Conservation (phyloP, 2,113 vertebrate genomes). For the Taxidea taxus region DNA sequence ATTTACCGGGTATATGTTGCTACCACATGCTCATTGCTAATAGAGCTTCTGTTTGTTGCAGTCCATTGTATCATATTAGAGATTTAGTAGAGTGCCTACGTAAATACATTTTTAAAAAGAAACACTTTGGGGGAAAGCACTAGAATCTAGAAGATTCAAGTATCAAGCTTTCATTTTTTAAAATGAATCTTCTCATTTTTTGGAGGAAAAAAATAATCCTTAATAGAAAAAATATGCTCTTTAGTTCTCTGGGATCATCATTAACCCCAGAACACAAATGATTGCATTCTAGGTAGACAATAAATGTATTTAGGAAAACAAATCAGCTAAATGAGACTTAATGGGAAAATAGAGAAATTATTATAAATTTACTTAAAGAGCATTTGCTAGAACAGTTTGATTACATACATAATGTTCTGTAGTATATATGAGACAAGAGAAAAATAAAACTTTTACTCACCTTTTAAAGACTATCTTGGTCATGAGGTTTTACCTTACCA, state of each 20-base stretch:
- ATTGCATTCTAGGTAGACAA: neutral
- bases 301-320: neutral
- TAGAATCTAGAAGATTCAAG: neutral
- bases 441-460: slow-evolving; percentile 22
- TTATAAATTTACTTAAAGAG: slow-evolving; percentile 3
- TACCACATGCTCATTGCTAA: neutral
- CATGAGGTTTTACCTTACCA: slow-evolving; percentile 3
- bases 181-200: neutral
- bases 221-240: neutral
- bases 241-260: neutral
- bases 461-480: slow-evolving; percentile 19
- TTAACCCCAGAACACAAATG: neutral
- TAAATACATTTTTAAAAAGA: neutral
- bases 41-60: neutral
- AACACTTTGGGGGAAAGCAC: neutral
- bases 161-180: neutral
- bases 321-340: neutral
- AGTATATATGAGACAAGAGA: neutral
- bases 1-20: neutral
- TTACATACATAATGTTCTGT: neutral
- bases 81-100: neutral
- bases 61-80: neutral
- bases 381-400: neutral
- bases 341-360: neutral
- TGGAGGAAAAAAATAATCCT: neutral